Conservation (phyloP, 2,888 invertebrate species). For the Habroteleia sp. region DNA sequence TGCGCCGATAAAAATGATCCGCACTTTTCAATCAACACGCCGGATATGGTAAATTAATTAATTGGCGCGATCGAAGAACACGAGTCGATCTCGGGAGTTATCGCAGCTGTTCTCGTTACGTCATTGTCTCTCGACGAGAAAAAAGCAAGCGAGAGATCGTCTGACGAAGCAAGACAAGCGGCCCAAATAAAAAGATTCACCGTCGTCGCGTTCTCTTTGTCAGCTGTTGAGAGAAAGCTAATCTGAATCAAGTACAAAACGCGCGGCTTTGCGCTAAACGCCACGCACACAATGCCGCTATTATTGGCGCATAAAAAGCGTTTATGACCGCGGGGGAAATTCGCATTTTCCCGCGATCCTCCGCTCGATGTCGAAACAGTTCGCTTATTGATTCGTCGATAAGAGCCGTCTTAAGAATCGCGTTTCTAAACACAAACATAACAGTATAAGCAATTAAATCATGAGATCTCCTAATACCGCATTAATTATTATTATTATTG, state of each 20-base stretch:
- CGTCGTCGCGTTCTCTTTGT: slow-evolving; percentile 34
- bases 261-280: slow-evolving; percentile 29
- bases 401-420: background rate
- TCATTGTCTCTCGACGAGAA: slow-evolving; percentile 10
- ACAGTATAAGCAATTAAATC: too few species aligned
- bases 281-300: slow-evolving; percentile 9
- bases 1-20: background rate
- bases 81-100: slow-evolving; percentile 8
- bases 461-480: too few species aligned
- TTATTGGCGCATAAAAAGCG: slow-evolving; percentile 22
- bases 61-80: slow-evolving; percentile 4
- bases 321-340: slow-evolving; percentile 13
- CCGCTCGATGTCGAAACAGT: slow-evolving; percentile 2
- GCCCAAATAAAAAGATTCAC: slow-evolving; percentile 12
- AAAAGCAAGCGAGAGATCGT: slow-evolving; percentile 10
- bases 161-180: background rate
- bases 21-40: background rate
- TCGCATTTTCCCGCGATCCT: slow-evolving; percentile 4
- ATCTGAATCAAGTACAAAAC: slow-evolving; percentile 39
- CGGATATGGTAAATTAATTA: slow-evolving; percentile 6
- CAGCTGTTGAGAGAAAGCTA: slow-evolving; percentile 50
- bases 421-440: too few species aligned
- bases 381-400: slow-evolving; percentile 11
- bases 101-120: slow-evolving; percentile 38
- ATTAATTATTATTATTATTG: too few species aligned